phyloP scores from a whole-genome alignment of 2,888 invertebrate genomes.

The Deladenus siricidicola region DNA sequence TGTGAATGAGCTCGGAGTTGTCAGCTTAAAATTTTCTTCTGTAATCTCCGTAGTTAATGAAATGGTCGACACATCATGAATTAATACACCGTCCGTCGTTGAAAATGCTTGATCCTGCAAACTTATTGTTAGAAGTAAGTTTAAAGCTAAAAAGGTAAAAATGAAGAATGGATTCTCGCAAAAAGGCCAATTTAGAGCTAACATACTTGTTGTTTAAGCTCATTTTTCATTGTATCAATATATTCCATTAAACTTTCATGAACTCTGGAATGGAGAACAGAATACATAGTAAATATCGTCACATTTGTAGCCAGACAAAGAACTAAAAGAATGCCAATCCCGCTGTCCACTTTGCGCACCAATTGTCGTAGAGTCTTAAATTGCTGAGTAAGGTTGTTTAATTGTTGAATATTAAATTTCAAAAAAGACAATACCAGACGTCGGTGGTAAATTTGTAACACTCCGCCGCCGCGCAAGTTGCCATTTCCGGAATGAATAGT shows the following conservation, averaged over 20 bases:
- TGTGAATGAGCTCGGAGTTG: too few species aligned
- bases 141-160: too few species aligned
- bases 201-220: not conserved
- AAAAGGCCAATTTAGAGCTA: too few species aligned
- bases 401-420: too few species aligned
- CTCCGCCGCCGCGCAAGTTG: slow-evolving; percentile 41
- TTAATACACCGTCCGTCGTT: too few species aligned
- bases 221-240: not conserved
- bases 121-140: too few species aligned
- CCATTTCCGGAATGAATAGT: slow-evolving; percentile 34
- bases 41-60: too few species aligned
- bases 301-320: not conserved
- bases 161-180: too few species aligned
- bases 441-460: slow-evolving; percentile 30
- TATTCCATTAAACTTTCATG: not conserved
- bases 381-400: too few species aligned
- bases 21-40: too few species aligned
- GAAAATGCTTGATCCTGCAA: too few species aligned
- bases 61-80: too few species aligned
- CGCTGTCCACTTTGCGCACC: not conserved
- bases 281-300: not conserved
- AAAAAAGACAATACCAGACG: slow-evolving; percentile 3
- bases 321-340: not conserved
- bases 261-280: not conserved
- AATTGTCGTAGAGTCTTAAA: not conserved